These are phyloP conservation scores for Tachuris rubrigastra DNA, from an alignment of 2,113 vertebrate species.

Conservation along the genomic window DNA sequence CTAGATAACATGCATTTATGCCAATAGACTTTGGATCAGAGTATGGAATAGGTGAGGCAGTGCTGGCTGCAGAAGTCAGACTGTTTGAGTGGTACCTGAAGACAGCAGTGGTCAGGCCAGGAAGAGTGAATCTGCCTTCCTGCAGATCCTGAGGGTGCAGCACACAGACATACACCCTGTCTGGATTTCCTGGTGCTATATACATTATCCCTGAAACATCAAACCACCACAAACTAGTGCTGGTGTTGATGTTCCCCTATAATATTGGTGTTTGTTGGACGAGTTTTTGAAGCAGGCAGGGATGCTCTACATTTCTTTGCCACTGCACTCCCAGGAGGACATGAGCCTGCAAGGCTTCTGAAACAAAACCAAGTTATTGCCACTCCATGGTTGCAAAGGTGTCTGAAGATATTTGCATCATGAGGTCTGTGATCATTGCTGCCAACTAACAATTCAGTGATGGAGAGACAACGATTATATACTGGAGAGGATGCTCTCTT, in stretches of 20 bases:
- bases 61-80: background rate
- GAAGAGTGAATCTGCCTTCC: background rate
- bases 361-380: background rate
- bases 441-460: background rate
- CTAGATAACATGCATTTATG: background rate
- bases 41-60: background rate
- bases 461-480: background rate
- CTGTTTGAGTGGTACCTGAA: background rate
- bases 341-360: background rate
- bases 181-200: background rate
- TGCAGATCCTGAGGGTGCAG: fast-evolving
- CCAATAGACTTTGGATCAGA: background rate
- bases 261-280: background rate
- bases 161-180: fast-evolving
- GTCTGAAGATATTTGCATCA: background rate
- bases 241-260: fast-evolving
- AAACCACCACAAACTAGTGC: background rate
- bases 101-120: fast-evolving
- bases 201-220: background rate
- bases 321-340: background rate
- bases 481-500: background rate
- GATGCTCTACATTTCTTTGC: fast-evolving
- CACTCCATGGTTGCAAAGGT: background rate
- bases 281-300: background rate
- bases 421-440: background rate